These are phyloP conservation scores for Campoletis sonorensis DNA, from an alignment of 1,140 invertebrate species.

Conservation along the genomic window DNA sequence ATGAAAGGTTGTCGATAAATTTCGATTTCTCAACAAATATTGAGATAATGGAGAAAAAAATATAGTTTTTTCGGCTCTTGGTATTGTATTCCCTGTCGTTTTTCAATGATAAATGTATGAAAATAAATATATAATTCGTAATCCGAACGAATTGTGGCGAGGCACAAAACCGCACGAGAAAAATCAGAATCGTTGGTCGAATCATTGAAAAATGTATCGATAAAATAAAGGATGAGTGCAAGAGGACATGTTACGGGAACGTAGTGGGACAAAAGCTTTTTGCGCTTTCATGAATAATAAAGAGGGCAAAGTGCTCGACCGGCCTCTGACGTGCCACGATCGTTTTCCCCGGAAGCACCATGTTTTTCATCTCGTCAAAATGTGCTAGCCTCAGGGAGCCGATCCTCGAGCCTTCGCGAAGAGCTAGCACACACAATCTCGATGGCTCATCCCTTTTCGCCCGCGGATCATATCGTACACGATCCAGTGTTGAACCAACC, in stretches of 20 bases:
- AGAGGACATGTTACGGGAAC: not conserved
- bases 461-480: constrained; percentile 3
- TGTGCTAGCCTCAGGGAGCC: constrained; percentile 65
- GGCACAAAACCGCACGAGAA: not conserved
- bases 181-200: not conserved
- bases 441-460: constrained; percentile 48
- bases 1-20: no score
- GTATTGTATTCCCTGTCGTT: no score
- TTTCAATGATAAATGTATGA: no score
- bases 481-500: not conserved
- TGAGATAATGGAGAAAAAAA: no score
- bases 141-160: not conserved
- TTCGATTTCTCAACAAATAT: no score
- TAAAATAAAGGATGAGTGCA: constrained; percentile 12
- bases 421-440: constrained; percentile 50
- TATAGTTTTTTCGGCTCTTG: no score
- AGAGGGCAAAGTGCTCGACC: constrained; percentile 71
- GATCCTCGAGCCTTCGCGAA: constrained; percentile 33
- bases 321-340: constrained; percentile 63
- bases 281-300: constrained; percentile 76
- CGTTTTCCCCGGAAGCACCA: constrained; percentile 68
- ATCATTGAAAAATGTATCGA: constrained; percentile 11
- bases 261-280: constrained; percentile 26
- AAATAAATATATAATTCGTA: no score
- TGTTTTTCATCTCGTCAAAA: constrained; percentile 73